Evolutionary conservation across 2,888 invertebrate genomes (phyloP), one percentile per base, ranked within the genome.

Genomic region (Noctua comes): DNA sequence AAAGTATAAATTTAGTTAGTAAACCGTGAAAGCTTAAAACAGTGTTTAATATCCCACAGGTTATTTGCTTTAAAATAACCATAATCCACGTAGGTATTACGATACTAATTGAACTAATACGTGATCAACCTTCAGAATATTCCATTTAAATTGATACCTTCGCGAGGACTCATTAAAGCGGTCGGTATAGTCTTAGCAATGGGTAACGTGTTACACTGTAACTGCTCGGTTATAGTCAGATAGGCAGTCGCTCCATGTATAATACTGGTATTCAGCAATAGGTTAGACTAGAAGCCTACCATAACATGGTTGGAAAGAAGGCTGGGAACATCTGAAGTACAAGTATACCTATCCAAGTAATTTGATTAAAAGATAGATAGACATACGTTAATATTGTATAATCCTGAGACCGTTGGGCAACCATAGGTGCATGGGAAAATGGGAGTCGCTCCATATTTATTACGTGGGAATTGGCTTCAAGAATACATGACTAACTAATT

Each of bases 401-500:
- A 83, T 46, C 51, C 69, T 43, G 46, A 40, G 76, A 74, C 16
- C n/a, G 73, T 88, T 76, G 54, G 69, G 71, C 73, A 87, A 87
- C 83, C 79, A 79, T 68, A 51, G 68, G 51, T 8, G 21, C 73
- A 76, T 84, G 83, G 77, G 83, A 86, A 76, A 82, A 76, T 85
- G 75, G 82, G 78, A 85, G 83, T 68, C 10, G 40, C 71, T 69
- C 82, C 68, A 70, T 73, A 86, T 86, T 77, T 76, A 74, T 51
- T 62, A 78, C 86, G 86, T 86, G 86, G 73, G 86, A 86, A 86
- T 82, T 72, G 84, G 80, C 64, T 40, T 73, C 24, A 64, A 51
- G 88, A 80, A 71, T 80, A 76, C 73, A 70, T 77, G 72, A 74
- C 54, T 87, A 73, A 73, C 54, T 87, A 82, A 80, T 78, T 87